Conservation (phyloP, 2,888 invertebrate species). For the Lasioglossum lativentre region DNA sequence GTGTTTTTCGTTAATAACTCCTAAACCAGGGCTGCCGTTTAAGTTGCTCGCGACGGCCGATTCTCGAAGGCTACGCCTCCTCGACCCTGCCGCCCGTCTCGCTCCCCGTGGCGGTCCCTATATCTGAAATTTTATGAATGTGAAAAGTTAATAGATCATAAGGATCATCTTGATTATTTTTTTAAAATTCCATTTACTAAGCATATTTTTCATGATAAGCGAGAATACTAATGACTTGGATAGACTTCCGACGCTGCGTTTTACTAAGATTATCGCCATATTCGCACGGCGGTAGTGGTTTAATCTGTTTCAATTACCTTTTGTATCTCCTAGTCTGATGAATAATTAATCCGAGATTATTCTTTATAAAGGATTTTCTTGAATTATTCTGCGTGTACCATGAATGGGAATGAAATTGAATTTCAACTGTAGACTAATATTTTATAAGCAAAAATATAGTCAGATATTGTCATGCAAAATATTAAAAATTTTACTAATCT, state of each 20-base stretch:
- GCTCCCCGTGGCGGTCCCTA: no score
- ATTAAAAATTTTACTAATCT: no score
- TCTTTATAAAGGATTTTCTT: background rate
- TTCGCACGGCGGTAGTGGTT: slow-evolving; percentile 22
- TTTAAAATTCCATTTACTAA: background rate
- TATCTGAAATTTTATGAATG: no score
- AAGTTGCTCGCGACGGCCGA: no score
- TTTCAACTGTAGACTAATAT: background rate
- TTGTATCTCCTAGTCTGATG: background rate
- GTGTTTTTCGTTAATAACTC: no score
- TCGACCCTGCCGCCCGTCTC: no score
- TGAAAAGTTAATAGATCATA: background rate
- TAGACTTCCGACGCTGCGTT: background rate
- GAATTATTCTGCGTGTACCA: background rate
- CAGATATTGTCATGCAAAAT: no score
- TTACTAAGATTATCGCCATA: background rate
- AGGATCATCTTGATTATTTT: background rate
- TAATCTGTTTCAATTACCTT: slow-evolving; percentile 20
- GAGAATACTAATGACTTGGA: background rate
- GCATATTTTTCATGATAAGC: background rate
- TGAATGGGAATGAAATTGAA: background rate
- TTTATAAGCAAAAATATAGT: no score
- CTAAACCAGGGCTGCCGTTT: no score
- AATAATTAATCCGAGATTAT: slow-evolving; percentile 28
- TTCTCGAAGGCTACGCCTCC: no score